Evolutionary conservation across 2,113 vertebrate species (phyloP).

Genomic region (Istiophorus platypterus): DNA sequence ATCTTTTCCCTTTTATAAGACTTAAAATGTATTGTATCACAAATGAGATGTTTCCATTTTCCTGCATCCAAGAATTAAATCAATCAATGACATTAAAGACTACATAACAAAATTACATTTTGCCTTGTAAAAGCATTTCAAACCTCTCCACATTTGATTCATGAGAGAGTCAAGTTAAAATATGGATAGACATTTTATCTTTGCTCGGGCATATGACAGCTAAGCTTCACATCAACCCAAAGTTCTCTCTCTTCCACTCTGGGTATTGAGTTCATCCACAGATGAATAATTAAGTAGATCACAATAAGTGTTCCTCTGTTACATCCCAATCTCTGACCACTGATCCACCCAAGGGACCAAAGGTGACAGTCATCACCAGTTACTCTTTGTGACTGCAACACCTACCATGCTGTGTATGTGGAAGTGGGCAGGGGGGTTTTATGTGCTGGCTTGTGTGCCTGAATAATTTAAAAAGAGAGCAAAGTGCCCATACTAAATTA

Average conservation of each 20-base stretch:
- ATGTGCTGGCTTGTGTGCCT: slow-evolving; percentile 23
- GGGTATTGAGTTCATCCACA: slow-evolving; percentile 59
- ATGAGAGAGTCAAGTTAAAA: not conserved
- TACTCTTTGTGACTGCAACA: slow-evolving; percentile 46
- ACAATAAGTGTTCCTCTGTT: slow-evolving; percentile 65
- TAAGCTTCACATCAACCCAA: slow-evolving; percentile 28
- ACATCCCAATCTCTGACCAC: slow-evolving; percentile 69
- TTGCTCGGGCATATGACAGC: slow-evolving; percentile 11
- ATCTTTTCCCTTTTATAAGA: not conserved
- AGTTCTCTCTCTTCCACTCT: slow-evolving; percentile 20
- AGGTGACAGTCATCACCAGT: slow-evolving; percentile 62
- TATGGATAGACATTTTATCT: slow-evolving; percentile 9
- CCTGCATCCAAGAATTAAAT: slow-evolving; percentile 16
- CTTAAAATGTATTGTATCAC: not conserved
- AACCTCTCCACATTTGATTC: not conserved
- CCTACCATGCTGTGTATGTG: slow-evolving; percentile 18
- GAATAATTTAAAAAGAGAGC: slow-evolving; percentile 65
- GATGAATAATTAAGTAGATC: slow-evolving; percentile 71
- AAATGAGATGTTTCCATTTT: not conserved
- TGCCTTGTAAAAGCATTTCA: not conserved
- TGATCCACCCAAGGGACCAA: slow-evolving; percentile 48
- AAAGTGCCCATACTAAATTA: slow-evolving; percentile 53
- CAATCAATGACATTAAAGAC: not conserved
- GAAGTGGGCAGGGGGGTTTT: slow-evolving; percentile 11
- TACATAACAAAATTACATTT: not conserved